Evolutionary conservation across 2,888 invertebrate genomes (phyloP).

Genomic region (Adineta ricciae): DNA sequence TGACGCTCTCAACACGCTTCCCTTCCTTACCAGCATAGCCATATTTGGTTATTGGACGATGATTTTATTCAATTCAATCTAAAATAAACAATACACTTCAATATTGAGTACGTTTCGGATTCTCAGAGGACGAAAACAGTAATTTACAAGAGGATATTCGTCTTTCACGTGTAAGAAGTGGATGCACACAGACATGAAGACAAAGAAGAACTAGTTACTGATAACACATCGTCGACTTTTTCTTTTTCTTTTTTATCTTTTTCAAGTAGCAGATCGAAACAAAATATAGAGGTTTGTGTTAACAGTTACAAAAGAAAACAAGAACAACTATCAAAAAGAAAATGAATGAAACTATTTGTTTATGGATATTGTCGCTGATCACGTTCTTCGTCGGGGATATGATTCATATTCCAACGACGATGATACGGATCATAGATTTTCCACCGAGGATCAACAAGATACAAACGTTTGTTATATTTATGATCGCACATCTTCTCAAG

Average conservation of each 20-base stretch:
- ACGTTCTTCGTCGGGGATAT: not conserved
- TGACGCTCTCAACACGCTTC: too few species aligned
- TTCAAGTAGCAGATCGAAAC: not conserved
- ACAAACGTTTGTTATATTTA: not conserved
- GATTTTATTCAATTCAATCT: not conserved
- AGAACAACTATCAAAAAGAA: not conserved
- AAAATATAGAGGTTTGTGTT: not conserved
- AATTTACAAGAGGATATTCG: not conserved
- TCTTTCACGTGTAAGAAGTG: not conserved
- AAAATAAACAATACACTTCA: not conserved
- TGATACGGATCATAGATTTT: conserved; percentile 14
- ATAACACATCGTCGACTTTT: not conserved
- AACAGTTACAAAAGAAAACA: not conserved
- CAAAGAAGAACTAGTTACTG: not conserved
- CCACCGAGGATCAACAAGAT: not conserved
- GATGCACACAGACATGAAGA: not conserved
- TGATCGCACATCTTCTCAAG: conserved; percentile 4
- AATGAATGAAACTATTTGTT: not conserved
- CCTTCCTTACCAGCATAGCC: not conserved
- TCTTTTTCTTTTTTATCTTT: not conserved
- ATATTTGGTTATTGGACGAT: not conserved
- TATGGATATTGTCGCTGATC: not conserved
- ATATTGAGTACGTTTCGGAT: too few species aligned
- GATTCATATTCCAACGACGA: conserved; percentile 6
- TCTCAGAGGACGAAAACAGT: not conserved